Conservation (phyloP, 2,888 invertebrate genomes). For the Allolobophora icterica region DNA sequence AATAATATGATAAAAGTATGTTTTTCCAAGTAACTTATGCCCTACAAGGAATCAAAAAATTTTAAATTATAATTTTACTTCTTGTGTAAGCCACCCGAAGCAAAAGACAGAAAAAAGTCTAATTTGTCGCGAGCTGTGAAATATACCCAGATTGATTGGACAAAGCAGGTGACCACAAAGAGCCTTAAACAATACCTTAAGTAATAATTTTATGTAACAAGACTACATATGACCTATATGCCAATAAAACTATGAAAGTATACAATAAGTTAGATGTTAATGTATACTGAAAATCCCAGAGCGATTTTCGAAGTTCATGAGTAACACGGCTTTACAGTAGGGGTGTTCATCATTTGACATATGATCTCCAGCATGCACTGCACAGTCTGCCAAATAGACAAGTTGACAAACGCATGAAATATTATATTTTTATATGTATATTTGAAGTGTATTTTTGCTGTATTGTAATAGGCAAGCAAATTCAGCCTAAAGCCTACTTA, state of each 20-base stretch:
- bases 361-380: not conserved
- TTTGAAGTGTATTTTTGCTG: not conserved
- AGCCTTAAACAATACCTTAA: too few species aligned
- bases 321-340: not conserved
- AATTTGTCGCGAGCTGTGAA: too few species aligned
- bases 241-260: not conserved
- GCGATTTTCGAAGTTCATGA: not conserved
- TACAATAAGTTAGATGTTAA: not conserved
- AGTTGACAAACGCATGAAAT: not conserved
- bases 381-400: not conserved
- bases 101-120: too few species aligned
- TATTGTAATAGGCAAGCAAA: not conserved
- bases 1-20: too few species aligned
- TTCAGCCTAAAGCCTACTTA: too few species aligned
- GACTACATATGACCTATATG: not conserved
- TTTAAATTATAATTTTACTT: too few species aligned
- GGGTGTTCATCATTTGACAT: not conserved
- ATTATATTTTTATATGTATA: not conserved
- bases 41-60: too few species aligned
- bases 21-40: too few species aligned
- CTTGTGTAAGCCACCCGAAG: too few species aligned
- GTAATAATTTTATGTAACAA: not conserved
- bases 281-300: too few species aligned
- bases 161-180: too few species aligned
- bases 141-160: too few species aligned